phyloP scores from a whole-genome alignment of 2,888 invertebrate species.

The Hypena proboscidalis region DNA sequence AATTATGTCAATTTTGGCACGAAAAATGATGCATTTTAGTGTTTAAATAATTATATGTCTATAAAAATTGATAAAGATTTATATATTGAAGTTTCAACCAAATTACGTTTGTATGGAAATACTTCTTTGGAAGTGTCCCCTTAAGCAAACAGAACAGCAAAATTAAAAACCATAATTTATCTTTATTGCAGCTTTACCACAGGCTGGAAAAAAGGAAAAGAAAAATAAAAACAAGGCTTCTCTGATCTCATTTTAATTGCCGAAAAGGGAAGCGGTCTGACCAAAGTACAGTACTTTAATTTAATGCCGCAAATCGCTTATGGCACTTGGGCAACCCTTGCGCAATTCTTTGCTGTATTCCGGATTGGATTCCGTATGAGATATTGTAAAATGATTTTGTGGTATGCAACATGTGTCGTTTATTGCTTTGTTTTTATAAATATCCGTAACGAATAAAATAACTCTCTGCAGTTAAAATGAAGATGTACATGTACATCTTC shows the following conservation, averaged over 20 bases:
- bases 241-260: conserved; percentile 73
- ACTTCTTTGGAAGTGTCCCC: too few species aligned
- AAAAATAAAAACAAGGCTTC: conserved; percentile 45
- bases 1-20: too few species aligned
- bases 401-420: background rate
- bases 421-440: too few species aligned
- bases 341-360: conserved; percentile 37
- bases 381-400: conserved; percentile 19
- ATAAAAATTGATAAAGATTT: too few species aligned
- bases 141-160: conserved; percentile 49
- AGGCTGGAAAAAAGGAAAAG: conserved; percentile 49
- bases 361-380: conserved; percentile 22
- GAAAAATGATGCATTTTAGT: too few species aligned
- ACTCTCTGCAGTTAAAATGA: too few species aligned
- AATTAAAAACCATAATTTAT: conserved; percentile 81
- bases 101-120: too few species aligned
- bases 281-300: conserved; percentile 51
- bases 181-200: conserved; percentile 67
- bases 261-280: conserved; percentile 54
- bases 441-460: too few species aligned
- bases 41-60: too few species aligned
- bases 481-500: too few species aligned
- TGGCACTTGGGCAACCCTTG: conserved; percentile 38
- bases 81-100: too few species aligned
- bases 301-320: conserved; percentile 60